Conservation (phyloP, 2,797 vertebrate genomes). For the Poecile montanus region DNA sequence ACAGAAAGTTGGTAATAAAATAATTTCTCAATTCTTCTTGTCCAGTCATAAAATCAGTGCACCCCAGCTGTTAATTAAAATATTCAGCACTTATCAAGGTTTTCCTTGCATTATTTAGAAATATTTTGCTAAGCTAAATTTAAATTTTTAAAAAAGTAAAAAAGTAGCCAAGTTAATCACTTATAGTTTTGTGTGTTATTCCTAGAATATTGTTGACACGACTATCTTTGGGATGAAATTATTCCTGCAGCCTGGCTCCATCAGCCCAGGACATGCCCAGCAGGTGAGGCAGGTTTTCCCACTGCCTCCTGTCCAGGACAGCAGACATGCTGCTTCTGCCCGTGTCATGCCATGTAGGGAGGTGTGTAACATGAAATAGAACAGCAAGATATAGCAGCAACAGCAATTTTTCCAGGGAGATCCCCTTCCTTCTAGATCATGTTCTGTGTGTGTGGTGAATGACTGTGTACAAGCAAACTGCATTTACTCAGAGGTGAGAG, state of each 20-base stretch:
- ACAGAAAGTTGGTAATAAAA: neutral
- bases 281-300: neutral
- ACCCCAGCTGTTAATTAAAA: neutral
- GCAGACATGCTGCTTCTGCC: neutral
- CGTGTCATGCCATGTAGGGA: neutral
- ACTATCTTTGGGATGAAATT: neutral
- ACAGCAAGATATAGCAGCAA: neutral
- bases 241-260: neutral
- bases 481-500: neutral
- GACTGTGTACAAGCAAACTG: neutral
- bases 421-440: neutral
- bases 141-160: neutral
- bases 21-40: neutral
- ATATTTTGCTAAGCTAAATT: neutral
- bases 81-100: neutral
- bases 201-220: neutral
- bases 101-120: neutral
- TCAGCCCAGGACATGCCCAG: neutral
- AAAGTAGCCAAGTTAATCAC: neutral
- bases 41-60: neutral
- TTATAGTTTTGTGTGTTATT: neutral
- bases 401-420: neutral
- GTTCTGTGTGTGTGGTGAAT: neutral
- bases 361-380: neutral
- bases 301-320: neutral